Base-by-base conservation (phyloP, 1,140 invertebrate genomes). In the Leptinotarsa defecta region DNA sequence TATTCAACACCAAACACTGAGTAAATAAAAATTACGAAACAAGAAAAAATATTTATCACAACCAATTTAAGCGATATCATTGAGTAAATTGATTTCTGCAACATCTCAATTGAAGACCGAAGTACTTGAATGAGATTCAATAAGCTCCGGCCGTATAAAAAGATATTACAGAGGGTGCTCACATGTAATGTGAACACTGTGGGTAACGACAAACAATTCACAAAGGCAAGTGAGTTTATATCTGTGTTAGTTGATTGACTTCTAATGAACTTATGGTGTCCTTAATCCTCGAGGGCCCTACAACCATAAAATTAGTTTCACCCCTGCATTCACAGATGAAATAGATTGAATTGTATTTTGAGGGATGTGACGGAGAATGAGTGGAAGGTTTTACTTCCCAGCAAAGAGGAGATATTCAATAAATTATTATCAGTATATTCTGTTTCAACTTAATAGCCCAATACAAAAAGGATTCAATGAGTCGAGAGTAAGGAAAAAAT, bases 261-360 rank as follows among this genome's bases (percentile, higher is more conserved):
- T 82, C 80, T 81, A 82, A 82, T 82, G 81, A 82, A 82, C 81
- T 82, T 82, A 80, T 81, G 79, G 78, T 81, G 81, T 80, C 77
- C 75, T 76, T 78, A 80, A 76, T 75, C 75, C 77, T 78, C 80
- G n/a, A 48, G 74, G 78, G 80, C 75, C 68, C 69, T 48, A 68
- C 78, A 73, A 73, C 77, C 71, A 74, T 78, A 75, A 75, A 78
- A 78, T 78, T 78, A 73, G 73, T 72, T 65, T 52, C 65, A 48
- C 76, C 64, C 64, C 69, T 71, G n/a, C 69, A 24, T 43, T 71
- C 48, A 43, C 57, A 73, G 22, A 27, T 22, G 48, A 64, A 73
- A 20, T 48, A 27, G 48, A 34, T 34, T 34, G 27, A 64, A 65
- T 73, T 65, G 52, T 34, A 73, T n/a, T 73, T 17, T 48, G 24